Evolutionary conservation across 2,797 vertebrate species (phyloP), one percentile per base, ranked within the genome.

Genomic region (Vipera latastei): DNA sequence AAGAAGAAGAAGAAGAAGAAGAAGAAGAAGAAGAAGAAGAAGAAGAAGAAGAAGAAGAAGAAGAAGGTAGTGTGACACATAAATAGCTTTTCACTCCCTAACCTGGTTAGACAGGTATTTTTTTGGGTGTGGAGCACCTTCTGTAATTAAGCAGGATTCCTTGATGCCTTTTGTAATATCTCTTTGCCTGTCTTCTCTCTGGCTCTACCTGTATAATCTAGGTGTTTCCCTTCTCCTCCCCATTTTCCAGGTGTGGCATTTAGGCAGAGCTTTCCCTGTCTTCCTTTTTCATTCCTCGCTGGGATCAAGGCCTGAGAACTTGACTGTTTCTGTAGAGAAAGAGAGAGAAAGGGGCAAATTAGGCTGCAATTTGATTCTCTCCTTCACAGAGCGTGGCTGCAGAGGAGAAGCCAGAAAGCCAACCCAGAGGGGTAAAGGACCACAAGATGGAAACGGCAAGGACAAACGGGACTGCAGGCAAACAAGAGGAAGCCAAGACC

Each of bases 51-150:
- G 32, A 8, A 38, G 13, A 3, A 20, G 20, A 4, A 69, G 44
- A 26, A 92, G 94, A 94, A 93, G 92, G 93, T 6, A n/a, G 85
- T 73, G 85, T 65, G 32, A 56, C 91, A 91, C 95, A 96, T 95
- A 96, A 96, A 97, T 96, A 97, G 86, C 93, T 94, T 95, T 96
- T 96, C 96, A 97, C 96, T 95, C 94, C 95, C 95, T 95, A 97
- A 97, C 93, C 97, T 96, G 97, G 97, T 96, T 96, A 96, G 97
- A 96, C 96, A 97, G 96, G 97, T 97, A 97, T 95, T 96, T 96
- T 96, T 93, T 95, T 95, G 97, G 98, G 98, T 96, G 97, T 97
- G 97, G 98, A 95, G 96, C 91, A 93, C 93, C 90, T 97, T 89
- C 95, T 95, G 94, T 97, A 97, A 97, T 97, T 96, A 97, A 95